Evolutionary conservation across 2,113 vertebrate species (phyloP), one percentile per base, ranked within the genome.

Genomic region (Prochilodus magdalenae): DNA sequence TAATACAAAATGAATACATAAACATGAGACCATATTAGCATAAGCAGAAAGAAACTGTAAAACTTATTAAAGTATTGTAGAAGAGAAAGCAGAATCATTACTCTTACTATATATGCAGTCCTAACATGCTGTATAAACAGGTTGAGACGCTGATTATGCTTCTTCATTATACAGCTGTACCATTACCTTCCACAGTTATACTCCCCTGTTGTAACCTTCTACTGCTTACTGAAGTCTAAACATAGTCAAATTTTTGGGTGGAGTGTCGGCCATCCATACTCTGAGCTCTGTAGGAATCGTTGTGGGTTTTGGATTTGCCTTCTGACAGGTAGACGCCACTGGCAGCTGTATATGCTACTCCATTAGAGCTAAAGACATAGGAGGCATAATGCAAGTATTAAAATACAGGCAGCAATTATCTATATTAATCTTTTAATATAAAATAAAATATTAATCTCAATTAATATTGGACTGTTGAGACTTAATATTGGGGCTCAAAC

Each of bases 241-340:
- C 97, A 0, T 97, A 98, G 89, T 98, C 95, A 0, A 96, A 93
- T 87, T 94, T 96, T 86, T 96, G 95, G 78, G 92, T 95, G 0
- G 94, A 88, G 22, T 91, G 95, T 24, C 85, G 91, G 24, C 93
- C 95, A 0, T 96, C 96, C 74, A 94, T 91, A 0, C 93, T 94
- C 12, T 80, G 93, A 83, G 88, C 88, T 30, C 93, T 95, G 15
- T 94, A 95, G 12, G 91, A 91, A 8, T 88, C 85, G 3, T 92
- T 87, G 26, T 84, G 86, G 72, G 36, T 26, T 22, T 73, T 89
- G 18, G 88, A 20, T 70, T 87, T 88, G 44, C 53, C 59, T 51
- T 92, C 90, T 7, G 88, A 49, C 73, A 86, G 95, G 92, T 97
- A 97, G 87, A 92, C 86, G 0, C 93, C 92, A 36, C 93, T 95